phyloP scores from a whole-genome alignment of 37 sponge, comb jelly and placozoan species.

The Aphrocallistes beatrix region DNA sequence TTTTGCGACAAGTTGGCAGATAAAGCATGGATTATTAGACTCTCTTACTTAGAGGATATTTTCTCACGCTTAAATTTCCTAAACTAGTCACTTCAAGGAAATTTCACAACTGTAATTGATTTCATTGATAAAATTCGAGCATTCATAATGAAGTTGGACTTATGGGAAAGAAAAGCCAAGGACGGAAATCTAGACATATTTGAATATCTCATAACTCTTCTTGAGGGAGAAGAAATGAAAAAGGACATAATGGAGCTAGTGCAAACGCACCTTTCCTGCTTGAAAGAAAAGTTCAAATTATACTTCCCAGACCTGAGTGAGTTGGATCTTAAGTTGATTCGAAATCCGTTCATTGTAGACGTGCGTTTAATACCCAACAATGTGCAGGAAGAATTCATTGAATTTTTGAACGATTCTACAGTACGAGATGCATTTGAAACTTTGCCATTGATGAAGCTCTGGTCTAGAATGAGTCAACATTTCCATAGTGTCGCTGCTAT shows the following conservation, averaged over 20 bases:
- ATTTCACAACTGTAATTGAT: conserved; percentile 18
- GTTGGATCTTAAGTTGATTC: conserved; percentile 14
- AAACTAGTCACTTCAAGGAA: conserved; percentile 17
- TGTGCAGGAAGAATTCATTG: conserved; percentile 17
- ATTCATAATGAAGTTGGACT: conserved; percentile 15
- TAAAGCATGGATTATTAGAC: conserved; percentile 18
- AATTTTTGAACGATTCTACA: conserved; percentile 18
- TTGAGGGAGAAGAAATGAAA: conserved; percentile 18
- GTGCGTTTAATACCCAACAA: conserved; percentile 17
- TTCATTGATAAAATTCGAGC: conserved; percentile 19
- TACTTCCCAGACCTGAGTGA: conserved; percentile 19
- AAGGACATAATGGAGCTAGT: conserved; percentile 14
- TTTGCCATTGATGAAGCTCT: conserved; percentile 18
- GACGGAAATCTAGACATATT: conserved; percentile 15
- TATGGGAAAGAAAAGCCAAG: conserved; percentile 20
- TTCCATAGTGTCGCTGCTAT: conserved; percentile 9
- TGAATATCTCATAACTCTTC: conserved; percentile 14
- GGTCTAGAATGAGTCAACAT: conserved; percentile 19
- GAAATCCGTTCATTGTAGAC: conserved; percentile 19
- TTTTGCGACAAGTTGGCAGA: conserved; percentile 17
- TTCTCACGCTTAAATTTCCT: conserved; percentile 17
- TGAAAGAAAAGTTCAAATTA: conserved; percentile 18
- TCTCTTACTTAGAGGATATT: conserved; percentile 14
- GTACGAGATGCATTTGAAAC: conserved; percentile 20
- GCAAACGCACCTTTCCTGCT: conserved; percentile 11